phyloP scores from a whole-genome alignment of 2,888 invertebrate genomes.

The Eupsilia transversa region DNA sequence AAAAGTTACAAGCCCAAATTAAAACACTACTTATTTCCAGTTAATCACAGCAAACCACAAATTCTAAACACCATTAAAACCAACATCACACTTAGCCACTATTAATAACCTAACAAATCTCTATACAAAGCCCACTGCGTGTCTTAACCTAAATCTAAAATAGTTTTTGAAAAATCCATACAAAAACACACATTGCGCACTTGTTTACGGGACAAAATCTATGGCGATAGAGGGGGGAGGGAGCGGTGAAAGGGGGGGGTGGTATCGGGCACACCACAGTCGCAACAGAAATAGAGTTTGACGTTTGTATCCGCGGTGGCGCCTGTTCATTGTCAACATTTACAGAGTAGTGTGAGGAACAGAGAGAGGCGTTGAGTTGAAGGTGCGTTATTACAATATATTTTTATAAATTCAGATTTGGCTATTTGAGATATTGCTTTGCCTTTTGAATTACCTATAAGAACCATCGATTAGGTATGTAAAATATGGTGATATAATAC shows the following conservation, averaged over 20 bases:
- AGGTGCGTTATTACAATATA: background rate
- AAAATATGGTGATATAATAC: too few species aligned
- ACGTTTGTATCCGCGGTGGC: slow-evolving; percentile 90
- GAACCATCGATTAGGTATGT: too few species aligned
- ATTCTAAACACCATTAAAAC: slow-evolving; percentile 42
- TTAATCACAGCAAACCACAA: slow-evolving; percentile 36
- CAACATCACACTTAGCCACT: slow-evolving; percentile 37
- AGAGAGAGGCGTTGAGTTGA: slow-evolving; percentile 61
- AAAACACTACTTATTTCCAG: background rate
- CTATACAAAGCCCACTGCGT: slow-evolving; percentile 50
- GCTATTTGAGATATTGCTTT: too few species aligned
- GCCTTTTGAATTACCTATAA: too few species aligned
- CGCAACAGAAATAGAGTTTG: slow-evolving; percentile 89
- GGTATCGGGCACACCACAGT: slow-evolving; percentile 81
- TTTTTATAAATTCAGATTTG: background rate
- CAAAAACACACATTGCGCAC: slow-evolving; percentile 75
- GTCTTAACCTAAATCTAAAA: slow-evolving; percentile 76
- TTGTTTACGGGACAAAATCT: slow-evolving; percentile 80
- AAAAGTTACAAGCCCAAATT: background rate
- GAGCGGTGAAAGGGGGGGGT: slow-evolving; percentile 62
- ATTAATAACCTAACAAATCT: slow-evolving; percentile 45
- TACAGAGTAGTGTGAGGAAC: slow-evolving; percentile 75
- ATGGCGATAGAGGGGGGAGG: slow-evolving; percentile 59
- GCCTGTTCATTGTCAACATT: slow-evolving; percentile 90
- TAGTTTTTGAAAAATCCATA: slow-evolving; percentile 79